Percentiles rank a stretch among this genome's conserved stretches.
Conservation (phyloP, 2,888 invertebrate genomes). For the Cacoxenus indagator region DNA sequence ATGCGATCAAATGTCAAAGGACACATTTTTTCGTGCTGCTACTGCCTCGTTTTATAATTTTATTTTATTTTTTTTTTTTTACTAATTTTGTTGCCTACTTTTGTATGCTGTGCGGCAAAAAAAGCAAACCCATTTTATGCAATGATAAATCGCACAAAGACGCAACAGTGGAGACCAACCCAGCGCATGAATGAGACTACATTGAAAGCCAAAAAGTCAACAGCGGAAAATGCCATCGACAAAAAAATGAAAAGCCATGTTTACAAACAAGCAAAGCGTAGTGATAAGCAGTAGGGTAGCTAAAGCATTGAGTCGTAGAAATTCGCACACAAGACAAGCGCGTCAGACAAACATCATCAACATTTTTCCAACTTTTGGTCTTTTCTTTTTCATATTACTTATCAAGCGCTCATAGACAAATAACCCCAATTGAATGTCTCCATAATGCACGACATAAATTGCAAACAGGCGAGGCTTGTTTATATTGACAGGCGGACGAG, state of each 20-base stretch:
- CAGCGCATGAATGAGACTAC: constrained; percentile 27
- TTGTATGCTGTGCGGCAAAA: constrained; percentile 27
- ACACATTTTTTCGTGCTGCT: constrained; percentile 63
- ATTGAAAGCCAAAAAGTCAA: constrained; percentile 62
- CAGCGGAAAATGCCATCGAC: constrained; percentile 28
- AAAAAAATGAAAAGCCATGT: background rate
- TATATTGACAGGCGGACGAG: constrained; percentile 56
- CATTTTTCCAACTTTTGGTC: background rate
- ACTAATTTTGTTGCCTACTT: constrained; percentile 51
- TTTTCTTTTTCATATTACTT: background rate
- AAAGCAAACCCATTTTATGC: background rate
- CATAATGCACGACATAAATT: constrained; percentile 23
- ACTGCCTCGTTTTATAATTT: constrained; percentile 34
- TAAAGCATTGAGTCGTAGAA: too few relatives aligned
- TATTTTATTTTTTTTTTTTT: constrained; percentile 11
- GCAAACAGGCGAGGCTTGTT: constrained; percentile 21
- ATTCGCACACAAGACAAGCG: constrained; percentile 27
- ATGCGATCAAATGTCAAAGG: constrained; percentile 60
- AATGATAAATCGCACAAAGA: constrained; percentile 12
- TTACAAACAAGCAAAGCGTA: background rate
- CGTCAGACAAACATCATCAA: background rate
- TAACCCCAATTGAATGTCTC: constrained; percentile 60
- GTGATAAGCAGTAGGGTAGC: background rate
- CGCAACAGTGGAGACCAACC: background rate
- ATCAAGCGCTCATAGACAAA: constrained; percentile 48